Percentiles rank a stretch among this genome's conserved stretches.
Conservation (phyloP, 1,140 invertebrate genomes). For the Heliconius melpomene region DNA sequence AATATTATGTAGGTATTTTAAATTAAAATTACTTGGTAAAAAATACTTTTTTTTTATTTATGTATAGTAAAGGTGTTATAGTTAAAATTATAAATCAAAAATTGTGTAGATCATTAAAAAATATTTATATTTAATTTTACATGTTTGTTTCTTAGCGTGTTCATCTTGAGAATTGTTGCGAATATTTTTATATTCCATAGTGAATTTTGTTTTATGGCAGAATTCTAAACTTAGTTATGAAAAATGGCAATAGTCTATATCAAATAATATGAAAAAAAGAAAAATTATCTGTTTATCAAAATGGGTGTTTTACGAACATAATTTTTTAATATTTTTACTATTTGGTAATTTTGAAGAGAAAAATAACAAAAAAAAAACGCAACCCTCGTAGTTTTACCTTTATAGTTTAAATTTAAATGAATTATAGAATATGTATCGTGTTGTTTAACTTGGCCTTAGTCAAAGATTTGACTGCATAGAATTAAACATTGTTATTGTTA, state of each 20-base stretch:
- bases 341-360: too few species aligned
- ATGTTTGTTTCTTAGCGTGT: neutral
- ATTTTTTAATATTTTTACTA: too few species aligned
- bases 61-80: neutral
- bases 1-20: neutral
- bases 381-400: neutral
- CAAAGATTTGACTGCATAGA: constrained; percentile 78
- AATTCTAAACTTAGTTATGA: neutral
- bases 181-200: neutral
- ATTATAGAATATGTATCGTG: neutral
- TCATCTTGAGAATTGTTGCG: neutral
- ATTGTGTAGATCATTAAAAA: neutral
- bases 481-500: constrained; percentile 32
- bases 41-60: neutral
- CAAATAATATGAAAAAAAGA: neutral
- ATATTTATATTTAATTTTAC: neutral
- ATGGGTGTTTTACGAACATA: too few species aligned
- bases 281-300: too few species aligned
- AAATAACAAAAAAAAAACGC: neutral
- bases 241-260: neutral
- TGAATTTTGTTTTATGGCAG: neutral
- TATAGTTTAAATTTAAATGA: neutral
- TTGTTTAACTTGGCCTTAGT: constrained; percentile 23
- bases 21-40: neutral
- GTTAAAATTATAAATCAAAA: neutral